Base-by-base conservation (phyloP, 2,113 vertebrate species). In the Proteles cristata region DNA sequence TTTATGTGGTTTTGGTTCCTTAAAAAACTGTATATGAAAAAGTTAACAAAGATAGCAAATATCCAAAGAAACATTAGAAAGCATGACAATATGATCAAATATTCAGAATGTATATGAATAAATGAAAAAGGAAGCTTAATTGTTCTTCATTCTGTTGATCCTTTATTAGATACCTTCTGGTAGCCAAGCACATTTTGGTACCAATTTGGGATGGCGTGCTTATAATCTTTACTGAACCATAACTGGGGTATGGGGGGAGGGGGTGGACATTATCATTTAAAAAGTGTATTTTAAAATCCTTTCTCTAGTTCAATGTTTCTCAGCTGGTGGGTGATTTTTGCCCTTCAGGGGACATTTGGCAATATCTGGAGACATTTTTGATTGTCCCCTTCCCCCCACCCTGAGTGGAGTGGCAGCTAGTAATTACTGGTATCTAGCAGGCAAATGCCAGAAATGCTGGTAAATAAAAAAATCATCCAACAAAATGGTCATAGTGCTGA, bases 401-500 rank as follows among this genome's bases (percentile, higher is more conserved):
- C 5, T 1, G 25, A 61, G 17, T 61, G 6, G 21, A 31, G 7
- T n/a, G 14, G 26, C 6, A 9, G 5, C 2, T 1, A 3, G 39
- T 61, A 0, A 0, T 71, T n/a, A 50, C 61, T 12, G 39, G 15
- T 45, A 7, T 69, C 9, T 50, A 82, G 74, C 31, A 33, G 33
- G 35, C 74, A 90, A 48, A 71, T 66, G 53, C 9, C 25, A 33
- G n/a, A 77, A 21, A 80, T 50, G 23, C 17, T 88, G 53, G 15
- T n/a, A 76, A 93, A 92, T 16, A 79, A 74, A 77, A 71, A 81
- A 48, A 28, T 48, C 71, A 55, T 53, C 53, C 4, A 53, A 23
- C 4, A 92, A 31, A 73, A 39, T 53, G 16, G 33, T 61, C 33
- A 14, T 33, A 69, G 15, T 9, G n/a, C 25, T 4, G 4, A 94